A percentile compares a stretch with the other conserved stretches of the same genome.
Evolutionary conservation across 2,113 vertebrate genomes (phyloP).

Genomic region (Fregetta grallaria): DNA sequence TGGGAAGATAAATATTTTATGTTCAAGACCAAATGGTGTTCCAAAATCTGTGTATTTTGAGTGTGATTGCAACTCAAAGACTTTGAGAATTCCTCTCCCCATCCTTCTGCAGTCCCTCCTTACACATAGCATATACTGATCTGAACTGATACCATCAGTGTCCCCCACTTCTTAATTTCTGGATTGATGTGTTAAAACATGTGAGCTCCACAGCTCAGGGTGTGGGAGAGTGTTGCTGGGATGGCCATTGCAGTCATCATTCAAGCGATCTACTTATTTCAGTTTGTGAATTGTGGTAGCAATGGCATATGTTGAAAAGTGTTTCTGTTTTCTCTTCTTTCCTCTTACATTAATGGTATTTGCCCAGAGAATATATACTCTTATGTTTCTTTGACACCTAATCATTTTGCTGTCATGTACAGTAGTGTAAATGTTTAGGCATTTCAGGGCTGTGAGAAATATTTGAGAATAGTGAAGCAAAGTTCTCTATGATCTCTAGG

Average conservation of each 20-base stretch:
- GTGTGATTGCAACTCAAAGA: background rate
- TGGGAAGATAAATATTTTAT: background rate
- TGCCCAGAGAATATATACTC: background rate
- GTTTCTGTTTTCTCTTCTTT: background rate
- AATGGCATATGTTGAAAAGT: background rate
- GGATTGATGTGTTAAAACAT: background rate
- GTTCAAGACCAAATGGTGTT: background rate
- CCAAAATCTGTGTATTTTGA: background rate
- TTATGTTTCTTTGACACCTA: background rate
- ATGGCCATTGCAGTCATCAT: background rate
- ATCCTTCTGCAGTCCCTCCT: background rate
- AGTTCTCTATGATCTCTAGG: background rate
- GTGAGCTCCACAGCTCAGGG: background rate
- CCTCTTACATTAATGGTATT: background rate
- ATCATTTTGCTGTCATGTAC: background rate
- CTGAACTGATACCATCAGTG: background rate
- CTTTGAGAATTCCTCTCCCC: background rate
- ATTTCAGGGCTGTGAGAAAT: background rate
- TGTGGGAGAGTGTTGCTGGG: background rate
- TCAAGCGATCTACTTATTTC: background rate
- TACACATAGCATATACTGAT: background rate
- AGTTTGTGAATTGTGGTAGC: background rate
- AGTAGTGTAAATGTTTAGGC: background rate
- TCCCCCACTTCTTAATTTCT: background rate
- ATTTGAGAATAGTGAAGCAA: background rate